phyloP scores from a whole-genome alignment of 1,140 invertebrate species.

The Caenorhabditis elegans region DNA sequence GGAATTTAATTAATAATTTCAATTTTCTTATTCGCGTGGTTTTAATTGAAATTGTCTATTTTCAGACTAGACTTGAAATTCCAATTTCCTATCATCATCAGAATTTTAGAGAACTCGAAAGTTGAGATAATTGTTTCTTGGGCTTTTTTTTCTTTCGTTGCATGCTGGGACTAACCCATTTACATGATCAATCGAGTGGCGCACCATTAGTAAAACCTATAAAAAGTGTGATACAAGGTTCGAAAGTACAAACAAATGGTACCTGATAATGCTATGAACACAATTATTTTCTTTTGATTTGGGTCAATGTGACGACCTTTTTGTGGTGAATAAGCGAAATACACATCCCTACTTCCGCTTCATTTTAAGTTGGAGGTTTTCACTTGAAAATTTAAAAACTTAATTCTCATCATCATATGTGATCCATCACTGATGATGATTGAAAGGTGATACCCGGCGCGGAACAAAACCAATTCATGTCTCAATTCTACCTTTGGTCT shows the following conservation, averaged over 20 bases:
- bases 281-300: not conserved
- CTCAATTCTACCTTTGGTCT: not conserved
- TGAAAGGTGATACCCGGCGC: not conserved
- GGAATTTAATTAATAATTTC: not conserved
- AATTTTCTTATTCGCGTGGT: too few relatives aligned
- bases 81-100: not conserved
- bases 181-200: not conserved
- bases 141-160: not conserved
- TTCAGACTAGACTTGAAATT: too few relatives aligned
- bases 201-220: not conserved
- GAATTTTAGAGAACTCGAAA: not conserved
- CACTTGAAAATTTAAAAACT: too few relatives aligned
- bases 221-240: not conserved
- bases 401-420: too few relatives aligned
- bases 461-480: not conserved
- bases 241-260: not conserved
- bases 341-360: not conserved
- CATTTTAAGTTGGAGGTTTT: not conserved
- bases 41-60: too few relatives aligned
- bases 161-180: conserved; percentile 11
- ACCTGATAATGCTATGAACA: not conserved
- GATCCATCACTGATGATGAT: not conserved
- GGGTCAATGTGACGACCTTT: not conserved
- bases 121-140: not conserved
- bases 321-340: not conserved